Evolutionary conservation across 2,797 vertebrate genomes (phyloP).

Genomic region (Heterohyrax brucei): DNA sequence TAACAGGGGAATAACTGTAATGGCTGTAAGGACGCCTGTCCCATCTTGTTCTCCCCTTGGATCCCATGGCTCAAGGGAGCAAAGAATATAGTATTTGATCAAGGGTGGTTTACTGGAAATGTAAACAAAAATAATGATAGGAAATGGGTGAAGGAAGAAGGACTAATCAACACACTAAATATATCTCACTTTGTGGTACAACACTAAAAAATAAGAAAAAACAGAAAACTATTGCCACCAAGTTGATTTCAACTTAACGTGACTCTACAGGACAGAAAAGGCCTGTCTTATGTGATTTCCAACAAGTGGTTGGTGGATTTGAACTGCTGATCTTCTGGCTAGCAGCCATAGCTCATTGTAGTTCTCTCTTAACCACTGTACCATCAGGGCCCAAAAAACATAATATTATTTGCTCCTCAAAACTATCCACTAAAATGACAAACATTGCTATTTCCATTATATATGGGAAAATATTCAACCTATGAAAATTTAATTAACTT

Average conservation of each 20-base stretch:
- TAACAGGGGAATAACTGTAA: not conserved
- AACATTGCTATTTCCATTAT: conserved; percentile 12
- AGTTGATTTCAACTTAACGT: no score
- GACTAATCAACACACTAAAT: not conserved
- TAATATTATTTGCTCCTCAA: not conserved
- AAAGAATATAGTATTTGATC: not conserved
- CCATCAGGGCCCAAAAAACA: no score
- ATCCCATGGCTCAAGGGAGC: not conserved
- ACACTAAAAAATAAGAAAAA: no score
- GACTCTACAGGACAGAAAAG: no score
- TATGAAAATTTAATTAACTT: conserved; percentile 45
- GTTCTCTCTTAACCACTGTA: no score
- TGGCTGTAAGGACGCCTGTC: no score
- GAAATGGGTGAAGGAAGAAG: not conserved
- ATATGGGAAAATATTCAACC: not conserved
- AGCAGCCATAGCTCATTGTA: no score
- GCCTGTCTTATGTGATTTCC: no score
- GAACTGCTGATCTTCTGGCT: no score
- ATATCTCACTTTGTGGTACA: not conserved
- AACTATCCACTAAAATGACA: not conserved
- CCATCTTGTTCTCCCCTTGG: not conserved
- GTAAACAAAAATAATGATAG: not conserved
- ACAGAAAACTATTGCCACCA: no score
- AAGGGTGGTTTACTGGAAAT: not conserved
- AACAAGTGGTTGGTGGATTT: no score